Conservation (phyloP, 2,797 vertebrate genomes). For the Lepilemur ruficaudatus region DNA sequence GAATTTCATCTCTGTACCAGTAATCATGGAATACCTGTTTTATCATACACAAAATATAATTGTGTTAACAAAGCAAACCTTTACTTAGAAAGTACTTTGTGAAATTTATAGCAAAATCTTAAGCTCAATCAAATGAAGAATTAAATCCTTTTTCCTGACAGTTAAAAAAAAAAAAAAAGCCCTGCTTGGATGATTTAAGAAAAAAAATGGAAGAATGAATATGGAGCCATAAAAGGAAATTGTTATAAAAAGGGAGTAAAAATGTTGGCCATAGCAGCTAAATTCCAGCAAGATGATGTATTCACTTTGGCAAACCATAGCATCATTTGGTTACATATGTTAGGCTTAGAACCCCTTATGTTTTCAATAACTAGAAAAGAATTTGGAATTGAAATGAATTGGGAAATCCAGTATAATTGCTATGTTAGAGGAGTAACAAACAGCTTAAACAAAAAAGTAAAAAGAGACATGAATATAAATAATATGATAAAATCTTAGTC, state of each 20-base stretch:
- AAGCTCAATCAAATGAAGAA: neutral
- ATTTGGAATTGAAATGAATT: conserved; percentile 40
- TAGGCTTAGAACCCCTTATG: neutral
- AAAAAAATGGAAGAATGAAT: neutral
- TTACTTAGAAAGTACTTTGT: conserved; percentile 7
- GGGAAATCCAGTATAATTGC: neutral
- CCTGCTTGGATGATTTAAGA: neutral
- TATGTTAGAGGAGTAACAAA: neutral
- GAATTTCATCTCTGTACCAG: neutral
- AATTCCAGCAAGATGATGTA: neutral
- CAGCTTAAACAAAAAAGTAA: neutral
- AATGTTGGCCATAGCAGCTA: neutral
- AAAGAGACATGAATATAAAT: neutral
- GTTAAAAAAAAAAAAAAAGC: neutral
- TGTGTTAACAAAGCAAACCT: neutral
- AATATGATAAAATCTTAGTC: neutral
- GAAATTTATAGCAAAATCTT: neutral
- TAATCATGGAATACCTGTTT: neutral
- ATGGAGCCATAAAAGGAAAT: conserved; percentile 12
- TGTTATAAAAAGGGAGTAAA: neutral
- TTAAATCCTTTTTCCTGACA: neutral
- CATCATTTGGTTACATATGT: neutral
- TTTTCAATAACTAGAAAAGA: neutral
- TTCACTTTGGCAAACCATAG: neutral
- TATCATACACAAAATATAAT: neutral